Percentiles rank a stretch among this genome's conserved stretches.
phyloP scores from a whole-genome alignment of 2,797 vertebrate genomes.

The Pogonophryne albipinna region DNA sequence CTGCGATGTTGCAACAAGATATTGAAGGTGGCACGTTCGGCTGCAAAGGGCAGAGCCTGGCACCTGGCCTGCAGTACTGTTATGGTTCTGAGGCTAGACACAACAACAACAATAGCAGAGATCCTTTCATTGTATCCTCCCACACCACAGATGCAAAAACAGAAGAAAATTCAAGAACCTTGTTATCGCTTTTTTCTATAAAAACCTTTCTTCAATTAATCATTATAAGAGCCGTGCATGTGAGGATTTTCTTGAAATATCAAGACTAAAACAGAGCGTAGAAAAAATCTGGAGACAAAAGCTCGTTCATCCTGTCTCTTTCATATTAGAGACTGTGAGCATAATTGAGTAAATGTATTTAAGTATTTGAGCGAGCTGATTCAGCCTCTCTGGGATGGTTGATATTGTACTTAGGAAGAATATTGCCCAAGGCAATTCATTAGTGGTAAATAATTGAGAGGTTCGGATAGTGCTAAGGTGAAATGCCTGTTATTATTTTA shows the following conservation, averaged over 20 bases:
- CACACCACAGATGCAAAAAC: slow-evolving; percentile 36
- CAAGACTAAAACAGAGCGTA: slow-evolving; percentile 33
- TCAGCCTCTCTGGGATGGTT: slow-evolving; percentile 78
- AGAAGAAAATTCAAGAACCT: slow-evolving; percentile 30
- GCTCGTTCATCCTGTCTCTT: slow-evolving; percentile 49
- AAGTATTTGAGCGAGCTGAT: slow-evolving; percentile 78
- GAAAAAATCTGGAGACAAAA: slow-evolving; percentile 30
- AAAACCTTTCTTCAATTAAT: slow-evolving; percentile 46
- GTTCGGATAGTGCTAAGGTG: slow-evolving; percentile 78
- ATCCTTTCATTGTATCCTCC: slow-evolving; percentile 42
- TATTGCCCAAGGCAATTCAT: slow-evolving; percentile 80
- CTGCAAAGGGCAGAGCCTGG: slow-evolving; percentile 40
- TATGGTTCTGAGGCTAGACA: slow-evolving; percentile 19
- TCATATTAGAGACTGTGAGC: slow-evolving; percentile 65
- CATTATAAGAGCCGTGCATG: slow-evolving; percentile 5
- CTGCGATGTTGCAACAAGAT: slow-evolving; percentile 25
- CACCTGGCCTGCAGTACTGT: slow-evolving; percentile 35
- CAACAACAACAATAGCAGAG: slow-evolving; percentile 33
- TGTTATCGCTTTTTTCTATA: slow-evolving; percentile 17
- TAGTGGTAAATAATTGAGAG: slow-evolving; percentile 85
- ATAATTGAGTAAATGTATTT: slow-evolving; percentile 81
- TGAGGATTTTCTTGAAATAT: slow-evolving; percentile 27
- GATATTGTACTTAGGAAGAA: slow-evolving; percentile 78
- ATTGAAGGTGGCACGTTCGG: slow-evolving; percentile 39
- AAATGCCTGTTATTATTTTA: slow-evolving; percentile 84